These are phyloP conservation scores for Corvus hawaiiensis DNA, from an alignment of 2,113 vertebrate species.

Conservation along the genomic window DNA sequence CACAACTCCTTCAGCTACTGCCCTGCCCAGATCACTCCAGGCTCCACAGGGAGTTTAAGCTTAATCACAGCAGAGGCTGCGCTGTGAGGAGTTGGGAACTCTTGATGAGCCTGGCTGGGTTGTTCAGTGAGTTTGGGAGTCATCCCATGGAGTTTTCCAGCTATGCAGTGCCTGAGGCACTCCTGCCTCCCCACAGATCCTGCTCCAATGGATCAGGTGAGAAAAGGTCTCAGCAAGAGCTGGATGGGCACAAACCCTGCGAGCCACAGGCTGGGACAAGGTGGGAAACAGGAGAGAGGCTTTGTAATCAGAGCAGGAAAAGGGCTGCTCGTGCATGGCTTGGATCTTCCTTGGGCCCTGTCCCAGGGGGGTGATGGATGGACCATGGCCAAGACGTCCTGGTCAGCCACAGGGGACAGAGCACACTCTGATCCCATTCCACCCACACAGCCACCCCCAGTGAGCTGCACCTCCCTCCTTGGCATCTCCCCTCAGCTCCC, in stretches of 20 bases:
- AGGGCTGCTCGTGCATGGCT: not conserved
- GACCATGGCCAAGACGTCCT: not conserved
- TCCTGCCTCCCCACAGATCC: not conserved
- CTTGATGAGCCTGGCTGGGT: not conserved
- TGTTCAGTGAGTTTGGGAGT: not conserved
- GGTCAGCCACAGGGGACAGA: not conserved
- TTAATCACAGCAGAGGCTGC: not conserved
- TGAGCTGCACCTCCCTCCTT: not conserved
- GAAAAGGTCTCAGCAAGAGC: not conserved
- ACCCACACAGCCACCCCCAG: not conserved
- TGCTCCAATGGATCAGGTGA: not conserved
- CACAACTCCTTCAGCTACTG: not conserved
- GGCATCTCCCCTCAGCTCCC: not conserved
- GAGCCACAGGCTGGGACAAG: not conserved
- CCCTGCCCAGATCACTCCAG: not conserved
- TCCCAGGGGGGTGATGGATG: not conserved
- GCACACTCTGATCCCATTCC: accelerated
- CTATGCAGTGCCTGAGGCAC: not conserved
- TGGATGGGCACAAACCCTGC: accelerated
- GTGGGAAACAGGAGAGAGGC: not conserved
- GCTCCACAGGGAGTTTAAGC: not conserved
- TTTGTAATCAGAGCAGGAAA: not conserved
- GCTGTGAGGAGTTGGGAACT: not conserved
- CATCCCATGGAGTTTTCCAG: not conserved
- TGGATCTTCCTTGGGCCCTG: not conserved